phyloP scores from a whole-genome alignment of 2,888 invertebrate genomes.

The Phortica okadai region DNA sequence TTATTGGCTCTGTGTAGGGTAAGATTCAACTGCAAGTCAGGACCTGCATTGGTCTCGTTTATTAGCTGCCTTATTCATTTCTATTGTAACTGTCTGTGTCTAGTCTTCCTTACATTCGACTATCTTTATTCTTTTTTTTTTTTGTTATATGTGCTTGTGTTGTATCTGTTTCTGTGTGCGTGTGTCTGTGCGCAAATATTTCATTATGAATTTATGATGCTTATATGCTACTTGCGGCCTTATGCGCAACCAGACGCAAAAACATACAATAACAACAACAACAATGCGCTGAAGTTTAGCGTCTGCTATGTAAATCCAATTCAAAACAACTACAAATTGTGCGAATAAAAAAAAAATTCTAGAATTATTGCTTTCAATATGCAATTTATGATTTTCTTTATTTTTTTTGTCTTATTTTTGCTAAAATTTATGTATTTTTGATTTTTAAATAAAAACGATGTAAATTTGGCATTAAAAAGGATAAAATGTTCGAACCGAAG shows the following conservation, averaged over 20 bases:
- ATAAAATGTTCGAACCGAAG: no score
- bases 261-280: constrained; percentile 28
- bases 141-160: neutral
- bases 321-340: neutral
- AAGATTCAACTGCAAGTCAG: neutral
- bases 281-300: neutral
- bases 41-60: neutral
- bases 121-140: neutral
- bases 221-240: constrained; percentile 57
- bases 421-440: neutral
- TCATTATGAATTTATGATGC: constrained; percentile 74
- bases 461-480: neutral
- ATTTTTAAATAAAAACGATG: neutral
- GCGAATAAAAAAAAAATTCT: neutral
- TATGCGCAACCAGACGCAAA: neutral
- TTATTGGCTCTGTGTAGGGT: constrained; percentile 12
- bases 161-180: neutral
- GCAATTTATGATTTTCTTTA: constrained; percentile 1
- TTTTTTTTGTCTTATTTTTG: neutral
- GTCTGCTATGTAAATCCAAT: constrained; percentile 11
- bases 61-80: neutral
- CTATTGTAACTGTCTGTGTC: constrained; percentile 3
- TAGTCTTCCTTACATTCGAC: neutral
- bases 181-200: constrained; percentile 57
- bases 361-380: constrained; percentile 25